Evolutionary conservation across 2,113 vertebrate species (phyloP).

Genomic region (Pedetes capensis): DNA sequence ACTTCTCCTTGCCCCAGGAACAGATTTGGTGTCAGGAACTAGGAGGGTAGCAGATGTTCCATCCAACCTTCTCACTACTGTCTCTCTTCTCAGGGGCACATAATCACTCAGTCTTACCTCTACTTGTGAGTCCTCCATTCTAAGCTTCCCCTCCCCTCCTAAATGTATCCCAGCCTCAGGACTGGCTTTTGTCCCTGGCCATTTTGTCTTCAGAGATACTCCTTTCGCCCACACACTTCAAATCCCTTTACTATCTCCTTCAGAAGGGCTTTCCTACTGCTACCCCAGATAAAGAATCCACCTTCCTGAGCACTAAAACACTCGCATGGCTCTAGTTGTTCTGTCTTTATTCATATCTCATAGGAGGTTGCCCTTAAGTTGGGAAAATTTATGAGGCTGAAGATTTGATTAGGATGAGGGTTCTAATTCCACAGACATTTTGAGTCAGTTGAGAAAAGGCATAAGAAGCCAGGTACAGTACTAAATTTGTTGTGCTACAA

Average conservation of each 20-base stretch:
- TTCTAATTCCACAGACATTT: neutral
- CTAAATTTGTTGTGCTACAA: neutral
- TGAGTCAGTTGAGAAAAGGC: neutral
- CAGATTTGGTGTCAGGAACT: neutral
- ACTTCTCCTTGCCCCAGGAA: neutral
- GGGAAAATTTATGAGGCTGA: neutral
- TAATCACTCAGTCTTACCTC: neutral
- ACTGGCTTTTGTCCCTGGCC: neutral
- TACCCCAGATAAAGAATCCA: neutral
- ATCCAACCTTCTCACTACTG: neutral
- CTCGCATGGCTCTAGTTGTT: neutral
- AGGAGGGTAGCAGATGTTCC: neutral
- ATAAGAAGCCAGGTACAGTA: neutral
- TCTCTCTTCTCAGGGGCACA: neutral
- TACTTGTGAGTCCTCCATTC: neutral
- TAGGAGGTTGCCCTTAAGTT: neutral
- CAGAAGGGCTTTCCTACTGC: neutral
- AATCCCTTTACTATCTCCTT: neutral
- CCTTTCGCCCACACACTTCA: neutral
- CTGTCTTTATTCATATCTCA: neutral
- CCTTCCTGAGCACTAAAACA: neutral
- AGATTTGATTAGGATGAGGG: neutral
- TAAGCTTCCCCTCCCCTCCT: neutral
- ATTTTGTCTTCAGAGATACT: neutral
- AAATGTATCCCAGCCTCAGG: neutral